Evolutionary conservation across 2,888 invertebrate species (phyloP).

Genomic region (Agrochola lota): DNA sequence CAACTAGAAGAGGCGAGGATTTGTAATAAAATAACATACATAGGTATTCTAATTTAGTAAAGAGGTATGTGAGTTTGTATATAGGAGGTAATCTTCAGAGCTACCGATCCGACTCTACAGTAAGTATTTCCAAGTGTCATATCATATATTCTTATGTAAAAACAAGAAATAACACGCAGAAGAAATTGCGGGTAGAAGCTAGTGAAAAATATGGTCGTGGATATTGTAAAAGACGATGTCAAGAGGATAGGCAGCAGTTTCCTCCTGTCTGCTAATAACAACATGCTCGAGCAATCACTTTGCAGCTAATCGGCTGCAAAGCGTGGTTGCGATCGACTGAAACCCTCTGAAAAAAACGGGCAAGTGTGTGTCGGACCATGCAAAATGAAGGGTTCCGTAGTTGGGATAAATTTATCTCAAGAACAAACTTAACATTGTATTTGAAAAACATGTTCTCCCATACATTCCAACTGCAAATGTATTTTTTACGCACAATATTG

Average conservation of each 20-base stretch:
- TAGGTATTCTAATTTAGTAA: not conserved
- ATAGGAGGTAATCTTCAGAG: not conserved
- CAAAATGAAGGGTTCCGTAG: too few species aligned
- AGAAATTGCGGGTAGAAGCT: not conserved
- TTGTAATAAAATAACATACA: not conserved
- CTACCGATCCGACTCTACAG: not conserved
- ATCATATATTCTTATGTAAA: too few species aligned
- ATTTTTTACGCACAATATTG: too few species aligned
- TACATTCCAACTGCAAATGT: too few species aligned
- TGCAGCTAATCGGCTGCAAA: too few species aligned
- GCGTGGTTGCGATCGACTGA: not conserved
- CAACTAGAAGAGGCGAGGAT: not conserved
- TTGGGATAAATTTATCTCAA: too few species aligned
- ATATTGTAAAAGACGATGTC: not conserved
- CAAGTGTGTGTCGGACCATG: too few species aligned
- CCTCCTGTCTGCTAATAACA: not conserved
- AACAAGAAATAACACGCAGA: not conserved
- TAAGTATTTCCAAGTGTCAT: not conserved
- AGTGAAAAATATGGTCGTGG: not conserved
- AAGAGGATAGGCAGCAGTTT: not conserved
- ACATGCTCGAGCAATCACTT: not conserved
- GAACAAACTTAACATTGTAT: too few species aligned
- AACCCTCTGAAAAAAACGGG: too few species aligned
- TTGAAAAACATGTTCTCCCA: too few species aligned
- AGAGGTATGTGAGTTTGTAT: not conserved